These are phyloP conservation scores for Jaculus jaculus DNA, from an alignment of 2,113 vertebrate genomes.

Conservation along the genomic window DNA sequence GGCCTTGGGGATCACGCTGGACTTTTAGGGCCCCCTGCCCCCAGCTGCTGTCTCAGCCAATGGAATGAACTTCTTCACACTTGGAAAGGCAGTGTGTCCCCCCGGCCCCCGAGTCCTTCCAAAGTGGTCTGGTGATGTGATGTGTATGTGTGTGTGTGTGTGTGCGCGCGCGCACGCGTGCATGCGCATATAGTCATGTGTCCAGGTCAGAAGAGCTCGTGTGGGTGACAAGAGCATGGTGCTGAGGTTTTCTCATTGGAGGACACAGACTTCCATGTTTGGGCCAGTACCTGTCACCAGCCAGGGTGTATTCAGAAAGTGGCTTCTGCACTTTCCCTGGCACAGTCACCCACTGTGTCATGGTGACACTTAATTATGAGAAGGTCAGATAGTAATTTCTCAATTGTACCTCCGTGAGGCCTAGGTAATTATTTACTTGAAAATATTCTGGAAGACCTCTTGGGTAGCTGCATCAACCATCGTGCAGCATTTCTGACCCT, in stretches of 20 bases:
- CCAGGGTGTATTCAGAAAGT: conserved; percentile 80
- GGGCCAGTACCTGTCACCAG: conserved; percentile 86
- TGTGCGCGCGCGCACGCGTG: conserved; percentile 72
- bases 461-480: rapidly evolving
- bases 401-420: not conserved
- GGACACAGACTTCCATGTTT: conserved; percentile 83
- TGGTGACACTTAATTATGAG: not conserved
- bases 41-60: conserved; percentile 86
- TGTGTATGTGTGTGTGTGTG: not conserved
- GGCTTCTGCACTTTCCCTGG: not conserved
- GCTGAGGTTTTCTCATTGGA: conserved; percentile 81
- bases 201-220: too few relatives aligned
- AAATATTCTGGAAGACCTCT: not conserved
- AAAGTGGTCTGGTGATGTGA: conserved; percentile 88
- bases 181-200: conserved; percentile 79
- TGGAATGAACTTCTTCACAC: conserved; percentile 88
- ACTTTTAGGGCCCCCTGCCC: too few relatives aligned
- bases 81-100: conserved; percentile 88
- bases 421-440: not conserved
- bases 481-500: not conserved
- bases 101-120: conserved; percentile 87
- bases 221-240: too few relatives aligned
- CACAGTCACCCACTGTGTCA: not conserved
- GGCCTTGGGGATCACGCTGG: too few relatives aligned
- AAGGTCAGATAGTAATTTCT: not conserved